These are phyloP conservation scores for Andricus curvator DNA, from an alignment of 2,888 invertebrate species.

Conservation along the genomic window DNA sequence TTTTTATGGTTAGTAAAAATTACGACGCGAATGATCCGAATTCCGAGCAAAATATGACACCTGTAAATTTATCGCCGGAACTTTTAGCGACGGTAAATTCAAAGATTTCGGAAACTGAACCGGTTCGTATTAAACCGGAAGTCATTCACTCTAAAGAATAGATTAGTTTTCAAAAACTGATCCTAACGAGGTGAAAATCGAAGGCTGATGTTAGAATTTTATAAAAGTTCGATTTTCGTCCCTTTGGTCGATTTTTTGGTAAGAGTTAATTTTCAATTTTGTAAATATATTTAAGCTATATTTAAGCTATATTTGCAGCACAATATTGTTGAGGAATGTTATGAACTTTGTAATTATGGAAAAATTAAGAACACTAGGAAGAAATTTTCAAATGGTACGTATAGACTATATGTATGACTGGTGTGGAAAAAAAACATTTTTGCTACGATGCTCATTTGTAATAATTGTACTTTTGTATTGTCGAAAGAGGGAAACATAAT, in stretches of 20 bases:
- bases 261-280: not conserved
- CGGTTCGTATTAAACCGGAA: conserved; percentile 52
- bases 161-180: not conserved
- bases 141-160: not conserved
- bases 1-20: conserved; percentile 79
- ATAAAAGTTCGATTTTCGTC: not conserved
- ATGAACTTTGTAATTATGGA: not conserved
- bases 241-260: not conserved
- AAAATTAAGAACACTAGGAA: not conserved
- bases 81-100: conserved; percentile 72
- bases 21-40: conserved; percentile 56
- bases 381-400: not conserved
- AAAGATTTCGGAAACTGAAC: conserved; percentile 56
- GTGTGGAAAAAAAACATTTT: not conserved
- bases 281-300: not conserved
- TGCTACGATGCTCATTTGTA: not conserved
- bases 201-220: not conserved
- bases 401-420: not conserved
- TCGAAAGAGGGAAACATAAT: not conserved
- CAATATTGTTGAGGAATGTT: not conserved
- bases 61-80: conserved; percentile 72
- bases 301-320: not conserved
- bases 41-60: conserved; percentile 68
- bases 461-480: too few relatives aligned
- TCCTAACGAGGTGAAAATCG: not conserved